phyloP scores from a whole-genome alignment of 2,797 vertebrate species.

The Cephalopachus bancanus region DNA sequence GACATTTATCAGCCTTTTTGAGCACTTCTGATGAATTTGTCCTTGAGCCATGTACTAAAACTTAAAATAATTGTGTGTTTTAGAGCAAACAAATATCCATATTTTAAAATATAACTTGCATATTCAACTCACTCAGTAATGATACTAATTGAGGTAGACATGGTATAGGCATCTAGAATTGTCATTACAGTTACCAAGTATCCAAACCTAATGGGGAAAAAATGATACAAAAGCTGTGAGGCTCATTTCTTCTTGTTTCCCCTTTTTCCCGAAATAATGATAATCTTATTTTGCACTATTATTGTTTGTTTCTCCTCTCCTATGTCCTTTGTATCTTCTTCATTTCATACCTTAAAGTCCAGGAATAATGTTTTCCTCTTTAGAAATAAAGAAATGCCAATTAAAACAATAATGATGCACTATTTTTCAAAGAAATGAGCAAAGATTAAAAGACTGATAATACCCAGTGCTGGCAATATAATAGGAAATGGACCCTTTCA shows the following conservation, averaged over 20 bases:
- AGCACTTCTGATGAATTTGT: slow-evolving; percentile 8
- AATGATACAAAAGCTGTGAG: neutral
- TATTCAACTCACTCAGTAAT: neutral
- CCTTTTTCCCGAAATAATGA: neutral
- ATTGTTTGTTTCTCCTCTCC: neutral
- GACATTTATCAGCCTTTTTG: slow-evolving; percentile 59
- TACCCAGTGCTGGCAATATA: neutral
- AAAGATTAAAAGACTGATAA: slow-evolving; percentile 39
- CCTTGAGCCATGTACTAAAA: slow-evolving; percentile 51
- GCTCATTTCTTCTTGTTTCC: neutral
- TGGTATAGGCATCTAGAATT: neutral
- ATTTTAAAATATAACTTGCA: slow-evolving; percentile 44
- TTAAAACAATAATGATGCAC: slow-evolving; percentile 4
- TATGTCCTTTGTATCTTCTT: slow-evolving; percentile 21
- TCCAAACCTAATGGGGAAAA: slow-evolving; percentile 33
- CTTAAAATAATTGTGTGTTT: slow-evolving; percentile 69
- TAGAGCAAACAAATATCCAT: slow-evolving; percentile 49
- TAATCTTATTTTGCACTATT: neutral
- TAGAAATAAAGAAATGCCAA: slow-evolving; percentile 44
- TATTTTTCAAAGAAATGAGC: neutral
- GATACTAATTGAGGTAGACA: neutral
- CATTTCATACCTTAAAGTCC: neutral
- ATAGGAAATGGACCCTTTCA: neutral
- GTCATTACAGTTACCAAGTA: neutral
- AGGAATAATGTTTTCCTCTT: slow-evolving; percentile 25